phyloP scores from a whole-genome alignment of 2,113 vertebrate species.

The Cairina moschata region DNA sequence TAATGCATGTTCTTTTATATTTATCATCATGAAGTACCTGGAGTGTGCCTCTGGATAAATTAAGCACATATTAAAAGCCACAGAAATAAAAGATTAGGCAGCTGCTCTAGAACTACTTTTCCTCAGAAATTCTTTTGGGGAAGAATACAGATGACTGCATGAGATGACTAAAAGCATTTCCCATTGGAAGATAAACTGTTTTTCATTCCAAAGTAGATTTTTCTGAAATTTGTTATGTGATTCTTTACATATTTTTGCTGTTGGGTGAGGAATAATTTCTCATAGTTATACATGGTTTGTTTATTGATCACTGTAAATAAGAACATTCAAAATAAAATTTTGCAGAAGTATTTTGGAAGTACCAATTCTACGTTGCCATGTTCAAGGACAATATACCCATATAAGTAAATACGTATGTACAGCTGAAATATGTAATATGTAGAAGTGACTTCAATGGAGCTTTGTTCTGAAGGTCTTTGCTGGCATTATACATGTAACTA shows the following conservation, averaged over 20 bases:
- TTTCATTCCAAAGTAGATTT: neutral
- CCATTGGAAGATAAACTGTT: neutral
- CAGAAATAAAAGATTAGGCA: neutral
- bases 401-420: neutral
- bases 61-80: slow-evolving; percentile 15
- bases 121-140: neutral
- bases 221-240: neutral
- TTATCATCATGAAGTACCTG: neutral
- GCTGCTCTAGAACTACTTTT: neutral
- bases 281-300: neutral
- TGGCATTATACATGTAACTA: neutral
- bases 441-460: neutral
- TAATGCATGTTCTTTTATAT: neutral
- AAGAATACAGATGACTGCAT: neutral
- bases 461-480: neutral
- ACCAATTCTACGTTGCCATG: accelerated
- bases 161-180: neutral
- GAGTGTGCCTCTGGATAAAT: neutral
- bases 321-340: neutral
- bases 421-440: neutral
- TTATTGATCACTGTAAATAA: neutral
- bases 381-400: neutral
- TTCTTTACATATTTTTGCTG: neutral
- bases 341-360: neutral
- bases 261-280: neutral